Percentiles rank a stretch among this genome's conserved stretches.
Evolutionary conservation across 2,113 vertebrate genomes (phyloP).

Genomic region (Entomyzon cyanotis): DNA sequence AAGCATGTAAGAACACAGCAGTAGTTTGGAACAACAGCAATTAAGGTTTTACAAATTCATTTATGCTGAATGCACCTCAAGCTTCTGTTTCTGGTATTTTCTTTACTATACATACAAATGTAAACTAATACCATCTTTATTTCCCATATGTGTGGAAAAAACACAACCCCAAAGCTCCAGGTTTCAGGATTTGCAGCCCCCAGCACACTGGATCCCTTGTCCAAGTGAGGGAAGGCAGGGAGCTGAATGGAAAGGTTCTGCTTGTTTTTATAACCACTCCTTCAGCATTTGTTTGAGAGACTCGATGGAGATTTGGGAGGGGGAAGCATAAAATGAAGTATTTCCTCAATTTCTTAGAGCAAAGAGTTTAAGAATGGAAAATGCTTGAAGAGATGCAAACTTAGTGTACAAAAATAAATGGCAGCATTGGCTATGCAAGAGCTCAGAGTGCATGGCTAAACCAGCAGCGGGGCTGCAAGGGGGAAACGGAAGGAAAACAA

Average conservation of each 20-base stretch:
- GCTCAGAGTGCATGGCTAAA: neutral
- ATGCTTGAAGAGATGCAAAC: neutral
- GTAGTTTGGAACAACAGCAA: conserved; percentile 51
- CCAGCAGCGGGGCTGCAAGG: neutral
- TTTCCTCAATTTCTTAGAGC: conserved; percentile 54
- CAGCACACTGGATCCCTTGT: conserved; percentile 70
- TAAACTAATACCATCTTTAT: conserved; percentile 54
- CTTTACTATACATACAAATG: neutral
- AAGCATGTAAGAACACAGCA: conserved; percentile 46
- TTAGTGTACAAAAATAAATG: neutral
- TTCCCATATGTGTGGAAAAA: conserved; percentile 1
- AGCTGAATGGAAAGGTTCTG: conserved; percentile 63
- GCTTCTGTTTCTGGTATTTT: neutral
- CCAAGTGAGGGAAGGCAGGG: conserved; percentile 23
- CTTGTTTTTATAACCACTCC: conserved; percentile 71
- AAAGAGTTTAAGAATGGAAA: conserved; percentile 45
- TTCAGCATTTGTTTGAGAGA: conserved; percentile 60
- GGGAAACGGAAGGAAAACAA: neutral
- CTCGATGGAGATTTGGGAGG: conserved; percentile 6
- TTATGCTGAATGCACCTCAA: conserved; percentile 18
- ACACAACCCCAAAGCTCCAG: neutral
- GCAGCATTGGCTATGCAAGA: neutral
- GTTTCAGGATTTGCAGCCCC: conserved; percentile 10
- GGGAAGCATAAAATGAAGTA: conserved; percentile 31
- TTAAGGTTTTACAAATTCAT: conserved; percentile 54